A percentile compares a stretch with the other conserved stretches of the same genome.
phyloP scores from a whole-genome alignment of 2,888 invertebrate genomes.

The Hydroisotoma schaefferi region DNA sequence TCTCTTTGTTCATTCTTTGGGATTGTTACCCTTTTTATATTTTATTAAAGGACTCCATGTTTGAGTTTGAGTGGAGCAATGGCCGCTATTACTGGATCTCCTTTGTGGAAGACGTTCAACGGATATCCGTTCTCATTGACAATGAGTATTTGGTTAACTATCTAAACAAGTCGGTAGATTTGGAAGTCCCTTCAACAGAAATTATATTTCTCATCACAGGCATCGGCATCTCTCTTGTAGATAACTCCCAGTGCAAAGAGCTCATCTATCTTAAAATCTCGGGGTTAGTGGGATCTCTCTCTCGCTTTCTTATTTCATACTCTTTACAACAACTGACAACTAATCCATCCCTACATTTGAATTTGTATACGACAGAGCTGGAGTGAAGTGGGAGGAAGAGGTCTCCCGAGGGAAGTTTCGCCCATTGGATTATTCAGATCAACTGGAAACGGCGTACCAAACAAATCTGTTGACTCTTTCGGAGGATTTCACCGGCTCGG shows the following conservation, averaged over 20 bases:
- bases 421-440: not conserved
- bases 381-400: conserved; percentile 88
- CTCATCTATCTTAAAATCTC: conserved; percentile 78
- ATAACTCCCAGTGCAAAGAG: conserved; percentile 72
- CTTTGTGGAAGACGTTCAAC: conserved; percentile 89
- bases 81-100: conserved; percentile 72
- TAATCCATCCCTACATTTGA: no score
- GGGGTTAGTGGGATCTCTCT: conserved; percentile 56
- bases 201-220: conserved; percentile 79
- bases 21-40: no score
- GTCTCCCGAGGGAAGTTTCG: conserved; percentile 61
- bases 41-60: not conserved
- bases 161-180: conserved; percentile 62
- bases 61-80: conserved; percentile 51
- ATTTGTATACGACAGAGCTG: conserved; percentile 62
- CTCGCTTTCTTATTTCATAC: not conserved
- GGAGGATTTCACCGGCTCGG: not conserved
- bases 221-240: conserved; percentile 86
- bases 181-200: conserved; percentile 69
- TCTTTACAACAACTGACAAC: no score
- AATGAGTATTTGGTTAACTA: conserved; percentile 66
- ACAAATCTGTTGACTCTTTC: not conserved
- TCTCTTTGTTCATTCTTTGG: no score
- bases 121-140: conserved; percentile 82
- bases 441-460: not conserved